Evolutionary conservation across 2,888 invertebrate species (phyloP), one percentile per base, ranked within the genome.

Genomic region (Eretmocerus hayati): DNA sequence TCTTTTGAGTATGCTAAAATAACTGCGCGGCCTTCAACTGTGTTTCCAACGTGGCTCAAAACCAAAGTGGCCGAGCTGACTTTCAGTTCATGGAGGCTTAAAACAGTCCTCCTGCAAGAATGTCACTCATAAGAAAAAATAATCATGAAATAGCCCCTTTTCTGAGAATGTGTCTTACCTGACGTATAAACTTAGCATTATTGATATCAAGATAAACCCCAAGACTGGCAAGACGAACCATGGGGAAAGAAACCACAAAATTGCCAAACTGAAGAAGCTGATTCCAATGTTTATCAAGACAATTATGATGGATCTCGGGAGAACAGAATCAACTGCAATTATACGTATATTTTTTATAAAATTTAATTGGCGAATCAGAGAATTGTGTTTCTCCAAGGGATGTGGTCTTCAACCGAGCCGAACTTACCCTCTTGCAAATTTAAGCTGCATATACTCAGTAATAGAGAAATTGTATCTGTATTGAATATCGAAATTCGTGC

Each of bases 271-370:
- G 43, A 75, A 72, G 15, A 72, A 32, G 33, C 76, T 73, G 32
- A 77, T 67, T 57, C 78, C 73, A 19, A 75, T 59, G 58, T 78
- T 77, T 63, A 77, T 77, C 2, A 81, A 58, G 53, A 80, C 74
- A 22, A 74, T 73, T 60, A 80, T 80, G 54, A 76, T 62, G 1
- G 74, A 72, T 58, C 74, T 69, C 1, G 81, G 81, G 38, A 82
- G 64, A 32, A 73, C 71, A 16, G 71, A 70, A 59, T 79, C 79
- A 48, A 78, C 77, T 78, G 62, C 42, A 73, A 55, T n/a, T 36
- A n/a, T n/a, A n/a, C n/a, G n/a, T n/a, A n/a, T n/a, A n/a, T 26
- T 26, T 26, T 26, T 26, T 26, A 11, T 9, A 26, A 9, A 26
- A 26, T 26, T 26, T 26, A 9, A 26, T 26, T 26, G 26, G n/a